Percentiles rank a stretch among this genome's conserved stretches.
phyloP scores from a whole-genome alignment of 30 jellyfish, hydroid and myxozoan species.

The Mastigias papua region DNA sequence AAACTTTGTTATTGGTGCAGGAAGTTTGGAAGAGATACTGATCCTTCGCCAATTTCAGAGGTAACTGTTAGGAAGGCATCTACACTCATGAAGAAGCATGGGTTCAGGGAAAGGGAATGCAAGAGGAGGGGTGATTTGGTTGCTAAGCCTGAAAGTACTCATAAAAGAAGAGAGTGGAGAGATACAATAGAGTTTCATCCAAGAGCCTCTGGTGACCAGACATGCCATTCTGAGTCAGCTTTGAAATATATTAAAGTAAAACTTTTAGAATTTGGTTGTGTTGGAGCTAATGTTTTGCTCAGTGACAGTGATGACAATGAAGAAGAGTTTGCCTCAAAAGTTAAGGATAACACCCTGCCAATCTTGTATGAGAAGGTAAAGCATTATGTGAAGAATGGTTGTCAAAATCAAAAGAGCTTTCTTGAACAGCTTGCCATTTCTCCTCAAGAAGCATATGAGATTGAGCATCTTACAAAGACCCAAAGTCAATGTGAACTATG shows the following conservation, averaged over 20 bases:
- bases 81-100: slow-evolving; percentile 1
- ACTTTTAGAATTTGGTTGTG: too few species aligned
- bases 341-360: not conserved
- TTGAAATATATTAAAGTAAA: slow-evolving; percentile 8
- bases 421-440: slow-evolving; percentile 6
- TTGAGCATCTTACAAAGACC: slow-evolving; percentile 21
- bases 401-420: not conserved
- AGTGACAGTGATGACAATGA: slow-evolving; percentile 21
- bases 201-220: slow-evolving; percentile 11
- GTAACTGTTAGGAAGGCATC: not conserved
- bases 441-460: not conserved
- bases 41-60: slow-evolving; percentile 25
- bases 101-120: slow-evolving; percentile 5
- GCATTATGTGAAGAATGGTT: slow-evolving; percentile 12
- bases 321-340: not conserved
- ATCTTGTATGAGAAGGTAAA: slow-evolving; percentile 18
- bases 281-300: not conserved
- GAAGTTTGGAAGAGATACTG: slow-evolving; percentile 11
- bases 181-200: not conserved
- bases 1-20: slow-evolving; percentile 9
- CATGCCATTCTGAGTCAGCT: not conserved
- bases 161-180: not conserved
- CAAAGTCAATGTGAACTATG: slow-evolving; percentile 33
- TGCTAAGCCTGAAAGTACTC: not conserved
- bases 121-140: not conserved